These are phyloP conservation scores for Microtus richardsoni DNA, from an alignment of 2,113 vertebrate genomes.

Conservation along the genomic window DNA sequence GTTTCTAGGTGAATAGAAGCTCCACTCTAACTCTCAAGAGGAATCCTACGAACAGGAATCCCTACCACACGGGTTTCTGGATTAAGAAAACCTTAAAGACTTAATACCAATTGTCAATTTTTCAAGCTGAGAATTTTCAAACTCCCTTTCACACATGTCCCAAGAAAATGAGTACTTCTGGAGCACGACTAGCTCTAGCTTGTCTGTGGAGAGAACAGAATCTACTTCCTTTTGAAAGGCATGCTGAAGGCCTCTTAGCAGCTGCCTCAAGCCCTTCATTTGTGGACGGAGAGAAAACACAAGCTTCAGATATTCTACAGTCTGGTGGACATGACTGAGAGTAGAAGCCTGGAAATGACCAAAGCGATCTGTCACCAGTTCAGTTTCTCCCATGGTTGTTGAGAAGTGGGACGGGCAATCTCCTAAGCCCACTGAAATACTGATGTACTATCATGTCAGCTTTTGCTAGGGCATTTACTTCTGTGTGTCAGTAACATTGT, in stretches of 20 bases:
- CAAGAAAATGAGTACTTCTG: conserved; percentile 36
- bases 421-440: not conserved
- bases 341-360: not conserved
- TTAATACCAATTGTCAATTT: not conserved
- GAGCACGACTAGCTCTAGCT: not conserved
- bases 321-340: not conserved
- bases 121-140: conserved; percentile 23
- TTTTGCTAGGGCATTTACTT: conserved; percentile 29
- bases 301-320: not conserved
- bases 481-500: not conserved
- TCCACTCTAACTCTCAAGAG: not conserved
- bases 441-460: not conserved
- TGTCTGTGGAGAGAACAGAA: not conserved
- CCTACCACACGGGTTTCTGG: not conserved
- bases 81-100: conserved; percentile 16
- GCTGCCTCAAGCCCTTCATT: not conserved
- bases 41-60: not conserved
- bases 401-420: not conserved
- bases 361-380: not conserved
- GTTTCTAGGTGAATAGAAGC: not conserved
- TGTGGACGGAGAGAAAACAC: not conserved
- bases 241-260: not conserved
- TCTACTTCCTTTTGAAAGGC: not conserved
- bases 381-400: not conserved
- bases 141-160: not conserved